A percentile compares a stretch with the other conserved stretches of the same genome.
Evolutionary conservation across 2,888 invertebrate genomes (phyloP).

Genomic region (Coelogynopora nodosa): DNA sequence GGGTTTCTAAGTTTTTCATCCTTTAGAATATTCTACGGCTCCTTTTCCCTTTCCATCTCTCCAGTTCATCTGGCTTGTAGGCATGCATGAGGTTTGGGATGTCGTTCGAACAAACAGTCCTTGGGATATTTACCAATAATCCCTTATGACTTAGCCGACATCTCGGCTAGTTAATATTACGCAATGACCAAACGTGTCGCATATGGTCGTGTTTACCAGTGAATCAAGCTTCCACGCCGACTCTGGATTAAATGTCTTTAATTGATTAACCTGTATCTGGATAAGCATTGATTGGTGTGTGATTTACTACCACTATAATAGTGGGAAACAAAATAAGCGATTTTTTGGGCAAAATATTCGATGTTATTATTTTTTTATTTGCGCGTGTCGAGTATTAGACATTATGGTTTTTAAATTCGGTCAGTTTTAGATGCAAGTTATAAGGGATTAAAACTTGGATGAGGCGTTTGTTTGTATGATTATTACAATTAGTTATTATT

Average conservation of each 20-base stretch:
- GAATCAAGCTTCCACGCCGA: not conserved
- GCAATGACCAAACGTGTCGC: not conserved
- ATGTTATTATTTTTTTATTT: too few relatives aligned
- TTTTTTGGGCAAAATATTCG: too few relatives aligned
- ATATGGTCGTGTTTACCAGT: not conserved
- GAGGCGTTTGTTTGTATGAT: too few relatives aligned
- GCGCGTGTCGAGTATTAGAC: too few relatives aligned
- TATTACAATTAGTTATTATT: too few relatives aligned
- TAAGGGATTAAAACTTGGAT: too few relatives aligned
- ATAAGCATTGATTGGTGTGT: too few relatives aligned
- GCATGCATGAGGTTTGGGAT: not conserved
- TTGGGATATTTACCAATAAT: not conserved
- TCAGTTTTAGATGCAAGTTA: too few relatives aligned
- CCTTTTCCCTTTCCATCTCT: not conserved
- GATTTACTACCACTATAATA: too few relatives aligned
- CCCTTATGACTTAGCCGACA: not conserved
- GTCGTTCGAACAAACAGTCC: not conserved
- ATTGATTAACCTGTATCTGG: not conserved
- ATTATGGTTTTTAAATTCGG: too few relatives aligned
- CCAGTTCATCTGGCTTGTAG: not conserved
- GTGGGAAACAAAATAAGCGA: too few relatives aligned
- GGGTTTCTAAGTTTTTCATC: not conserved
- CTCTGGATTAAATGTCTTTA: not conserved
- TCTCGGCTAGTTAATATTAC: not conserved
- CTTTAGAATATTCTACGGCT: not conserved